Base-by-base conservation (phyloP, 2,888 invertebrate genomes). In the Nebria brevicollis region DNA sequence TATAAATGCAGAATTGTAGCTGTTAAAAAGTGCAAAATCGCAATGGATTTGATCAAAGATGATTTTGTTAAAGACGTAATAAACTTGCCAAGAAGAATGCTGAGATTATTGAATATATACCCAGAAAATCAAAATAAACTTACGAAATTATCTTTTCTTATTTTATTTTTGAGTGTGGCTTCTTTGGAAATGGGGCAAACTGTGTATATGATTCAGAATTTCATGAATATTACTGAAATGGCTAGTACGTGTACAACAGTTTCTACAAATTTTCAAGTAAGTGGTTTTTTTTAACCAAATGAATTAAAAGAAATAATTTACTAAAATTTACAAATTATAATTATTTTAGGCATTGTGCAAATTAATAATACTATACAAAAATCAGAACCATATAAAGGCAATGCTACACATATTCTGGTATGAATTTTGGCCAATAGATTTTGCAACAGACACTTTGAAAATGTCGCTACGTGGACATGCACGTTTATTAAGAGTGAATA, bases 401-500 rank as follows among this genome's bases (percentile, higher is more conserved):
- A 79, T 79, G 79, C 26, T 79, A 25, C n/a, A 42, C 11, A 42
- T 74, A 11, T 74, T 25, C 8, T 66, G 75, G n/a, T 54, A 75
- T 7, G 54, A 68, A 20, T 79, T 79, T n/a, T 79, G 79, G 79
- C 68, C 79, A 66, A 66, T 79, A 72, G 20, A 66, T n/a, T 42
- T 66, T 3, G 79, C 75, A 8, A 15, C 42, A 26, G 26, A 66
- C 15, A 7, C 6, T n/a, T 26, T 79, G 43, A 72, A 79, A 65
- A 66, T 1, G 1, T 75, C 79, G 1, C 42, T 79, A 42, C 74
- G 75, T 13, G 43, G 34, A 43, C 42, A 66, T 7, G 74, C 79
- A 43, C 74, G 68, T 7, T 41, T 75, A n/a, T 42, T 68, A 15
- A 72, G 75, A 2, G 25, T 79, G 0, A 79, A 75, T 43, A 79